Percentiles rank a stretch among this genome's conserved stretches.
Conservation (phyloP, 2,113 vertebrate genomes). For the Leptocoma aspasia region DNA sequence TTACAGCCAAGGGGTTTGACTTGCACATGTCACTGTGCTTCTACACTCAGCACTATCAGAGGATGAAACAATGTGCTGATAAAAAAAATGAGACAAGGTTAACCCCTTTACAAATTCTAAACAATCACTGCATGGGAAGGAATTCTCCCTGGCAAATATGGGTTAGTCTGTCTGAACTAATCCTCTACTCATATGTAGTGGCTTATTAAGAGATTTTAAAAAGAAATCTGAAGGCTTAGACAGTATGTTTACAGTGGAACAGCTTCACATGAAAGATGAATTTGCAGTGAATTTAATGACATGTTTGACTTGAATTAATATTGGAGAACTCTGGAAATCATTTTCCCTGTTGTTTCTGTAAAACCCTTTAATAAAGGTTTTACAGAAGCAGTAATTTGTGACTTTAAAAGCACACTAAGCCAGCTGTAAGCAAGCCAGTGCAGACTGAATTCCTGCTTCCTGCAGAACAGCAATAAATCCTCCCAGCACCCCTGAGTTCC, state of each 20-base stretch:
- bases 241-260: background rate
- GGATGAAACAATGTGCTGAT: background rate
- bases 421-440: background rate
- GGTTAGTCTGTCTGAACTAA: constrained; percentile 36
- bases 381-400: background rate
- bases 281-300: background rate
- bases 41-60: background rate
- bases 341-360: background rate
- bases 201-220: constrained; percentile 32
- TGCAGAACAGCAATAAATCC: constrained; percentile 2
- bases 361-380: background rate
- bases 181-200: background rate
- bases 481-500: background rate
- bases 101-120: background rate
- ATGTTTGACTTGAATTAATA: background rate
- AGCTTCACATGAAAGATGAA: background rate
- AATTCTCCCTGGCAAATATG: background rate
- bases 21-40: background rate
- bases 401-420: background rate
- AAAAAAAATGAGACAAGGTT: background rate
- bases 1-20: background rate
- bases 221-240: background rate
- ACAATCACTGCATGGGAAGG: background rate
- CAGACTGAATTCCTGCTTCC: background rate
- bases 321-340: background rate